These are phyloP conservation scores for Lerema accius DNA, from an alignment of 1,140 invertebrate species.

Conservation along the genomic window DNA sequence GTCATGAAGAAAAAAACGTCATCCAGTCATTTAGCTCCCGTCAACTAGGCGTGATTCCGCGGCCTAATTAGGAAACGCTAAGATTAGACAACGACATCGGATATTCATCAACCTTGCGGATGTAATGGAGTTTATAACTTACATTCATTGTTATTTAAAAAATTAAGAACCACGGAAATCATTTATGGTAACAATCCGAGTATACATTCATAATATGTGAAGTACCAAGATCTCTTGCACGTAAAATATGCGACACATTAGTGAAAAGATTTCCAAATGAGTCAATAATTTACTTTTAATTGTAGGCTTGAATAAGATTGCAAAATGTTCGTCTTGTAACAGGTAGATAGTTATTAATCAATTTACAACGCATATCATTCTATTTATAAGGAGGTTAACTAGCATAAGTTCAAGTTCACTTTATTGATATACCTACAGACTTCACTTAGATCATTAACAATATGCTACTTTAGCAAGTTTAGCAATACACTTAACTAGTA, in stretches of 20 bases:
- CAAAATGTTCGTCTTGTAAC: neutral
- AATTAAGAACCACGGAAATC: neutral
- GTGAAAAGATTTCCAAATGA: too few relatives aligned
- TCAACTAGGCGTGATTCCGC: conserved; percentile 78
- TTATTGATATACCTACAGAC: neutral
- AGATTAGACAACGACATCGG: conserved; percentile 71
- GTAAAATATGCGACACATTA: too few relatives aligned
- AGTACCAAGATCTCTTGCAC: too few relatives aligned
- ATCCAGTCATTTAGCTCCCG: conserved; percentile 69
- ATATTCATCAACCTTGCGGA: conserved; percentile 62
- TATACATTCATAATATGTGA: too few relatives aligned
- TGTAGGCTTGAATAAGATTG: too few relatives aligned
- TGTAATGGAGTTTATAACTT: conserved; percentile 47
- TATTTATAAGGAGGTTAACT: conserved; percentile 1
- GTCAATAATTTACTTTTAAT: too few relatives aligned
- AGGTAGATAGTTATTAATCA: too few relatives aligned
- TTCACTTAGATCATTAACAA: neutral
- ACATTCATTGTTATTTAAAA: too few relatives aligned
- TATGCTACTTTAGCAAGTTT: neutral
- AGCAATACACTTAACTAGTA: too few relatives aligned
- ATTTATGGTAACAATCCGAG: neutral
- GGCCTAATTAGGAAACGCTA: conserved; percentile 58
- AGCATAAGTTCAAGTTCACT: conserved; percentile 8
- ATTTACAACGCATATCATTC: too few relatives aligned
- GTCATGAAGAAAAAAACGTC: conserved; percentile 63